phyloP scores from a whole-genome alignment of 1,140 invertebrate genomes.

The Cydia pomonella region DNA sequence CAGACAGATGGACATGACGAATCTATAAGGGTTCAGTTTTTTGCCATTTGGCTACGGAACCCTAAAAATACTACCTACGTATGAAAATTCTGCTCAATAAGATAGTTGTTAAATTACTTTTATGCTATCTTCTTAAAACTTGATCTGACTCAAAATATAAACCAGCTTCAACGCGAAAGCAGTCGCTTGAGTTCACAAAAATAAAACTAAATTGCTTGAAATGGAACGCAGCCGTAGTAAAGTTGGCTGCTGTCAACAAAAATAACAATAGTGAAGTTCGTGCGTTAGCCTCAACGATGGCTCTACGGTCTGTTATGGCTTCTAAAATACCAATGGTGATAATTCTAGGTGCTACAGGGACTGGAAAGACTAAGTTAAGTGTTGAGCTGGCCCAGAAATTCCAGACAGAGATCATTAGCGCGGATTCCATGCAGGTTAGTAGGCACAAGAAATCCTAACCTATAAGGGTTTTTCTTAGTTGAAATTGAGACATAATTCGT shows the following conservation, averaged over 20 bases:
- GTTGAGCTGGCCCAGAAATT: slow-evolving; percentile 94
- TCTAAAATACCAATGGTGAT: slow-evolving; percentile 88
- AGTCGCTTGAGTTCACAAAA: too few relatives aligned
- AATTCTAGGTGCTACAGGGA: slow-evolving; percentile 96
- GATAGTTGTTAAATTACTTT: too few relatives aligned
- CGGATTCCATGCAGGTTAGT: slow-evolving; percentile 99
- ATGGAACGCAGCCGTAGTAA: slow-evolving; percentile 42
- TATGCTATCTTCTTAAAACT: too few relatives aligned
- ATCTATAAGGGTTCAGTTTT: too few relatives aligned
- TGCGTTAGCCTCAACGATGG: slow-evolving; percentile 58
- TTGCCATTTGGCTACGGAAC: too few relatives aligned
- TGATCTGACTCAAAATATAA: too few relatives aligned
- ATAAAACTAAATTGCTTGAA: slow-evolving; percentile 38
- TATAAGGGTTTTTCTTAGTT: slow-evolving; percentile 48
- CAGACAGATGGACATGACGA: too few relatives aligned
- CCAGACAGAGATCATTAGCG: slow-evolving; percentile 97
- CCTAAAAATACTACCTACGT: too few relatives aligned
- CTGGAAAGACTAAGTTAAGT: slow-evolving; percentile 97
- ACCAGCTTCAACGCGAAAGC: too few relatives aligned
- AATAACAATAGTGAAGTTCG: slow-evolving; percentile 75
- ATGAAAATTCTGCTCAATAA: too few relatives aligned
- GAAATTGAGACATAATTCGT: not conserved
- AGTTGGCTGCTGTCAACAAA: slow-evolving; percentile 29
- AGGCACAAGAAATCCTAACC: slow-evolving; percentile 53
- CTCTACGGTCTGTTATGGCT: slow-evolving; percentile 65